Percentiles rank a stretch among this genome's conserved stretches.
These are phyloP conservation scores for Laothoe populi DNA, from an alignment of 2,888 invertebrate genomes.

Conservation along the genomic window DNA sequence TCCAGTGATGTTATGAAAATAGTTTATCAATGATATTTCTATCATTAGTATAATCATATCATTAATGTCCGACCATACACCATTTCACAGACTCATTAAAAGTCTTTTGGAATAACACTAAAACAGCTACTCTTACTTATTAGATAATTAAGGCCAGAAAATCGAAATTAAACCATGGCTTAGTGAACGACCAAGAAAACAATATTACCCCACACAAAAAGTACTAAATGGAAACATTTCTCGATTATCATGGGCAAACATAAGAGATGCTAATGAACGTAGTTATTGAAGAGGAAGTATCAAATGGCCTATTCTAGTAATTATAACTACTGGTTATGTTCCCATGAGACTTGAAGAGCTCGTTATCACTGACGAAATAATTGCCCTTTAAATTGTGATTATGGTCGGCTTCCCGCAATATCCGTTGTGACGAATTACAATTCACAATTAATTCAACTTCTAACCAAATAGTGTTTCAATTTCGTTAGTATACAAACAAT, in stretches of 20 bases:
- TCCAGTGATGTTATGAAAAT: neutral
- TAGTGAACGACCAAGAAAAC: too few relatives aligned
- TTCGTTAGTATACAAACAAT: too few relatives aligned
- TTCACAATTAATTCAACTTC: neutral
- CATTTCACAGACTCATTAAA: too few relatives aligned
- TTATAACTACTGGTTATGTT: constrained; percentile 2
- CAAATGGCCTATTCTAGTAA: constrained; percentile 12
- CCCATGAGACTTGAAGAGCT: neutral
- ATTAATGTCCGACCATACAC: too few relatives aligned
- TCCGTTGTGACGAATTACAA: neutral
- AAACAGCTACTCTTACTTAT: too few relatives aligned
- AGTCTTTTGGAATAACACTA: too few relatives aligned
- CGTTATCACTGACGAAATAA: constrained; percentile 14
- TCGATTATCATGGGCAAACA: neutral
- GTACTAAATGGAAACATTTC: neutral
- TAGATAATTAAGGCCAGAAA: too few relatives aligned
- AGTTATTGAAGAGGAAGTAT: constrained; percentile 16
- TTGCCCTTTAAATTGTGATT: neutral
- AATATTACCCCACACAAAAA: neutral
- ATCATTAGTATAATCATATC: too few relatives aligned
- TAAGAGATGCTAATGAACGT: constrained; percentile 14
- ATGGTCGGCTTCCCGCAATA: neutral
- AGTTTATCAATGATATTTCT: too few relatives aligned
- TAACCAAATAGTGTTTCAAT: too few relatives aligned
- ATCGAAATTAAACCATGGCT: too few relatives aligned